Base-by-base conservation (phyloP, 2,888 invertebrate genomes). In the Oscheius onirici region DNA sequence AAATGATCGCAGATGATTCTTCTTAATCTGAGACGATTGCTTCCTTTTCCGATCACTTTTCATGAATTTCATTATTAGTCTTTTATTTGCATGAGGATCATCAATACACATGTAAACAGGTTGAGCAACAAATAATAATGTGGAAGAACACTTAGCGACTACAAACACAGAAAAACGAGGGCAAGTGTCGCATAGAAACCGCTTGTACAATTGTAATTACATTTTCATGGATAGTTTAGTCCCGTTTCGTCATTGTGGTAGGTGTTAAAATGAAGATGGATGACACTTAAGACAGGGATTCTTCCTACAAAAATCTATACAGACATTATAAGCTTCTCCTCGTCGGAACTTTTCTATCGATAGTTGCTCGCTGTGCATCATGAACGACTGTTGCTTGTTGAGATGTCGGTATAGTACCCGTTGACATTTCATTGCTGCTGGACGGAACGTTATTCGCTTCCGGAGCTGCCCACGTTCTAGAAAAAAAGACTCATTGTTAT, bases 51-150 rank as follows among this genome's bases (percentile, higher is more conserved):
- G 15, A 17, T 20, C n/a, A 17, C 1, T 49, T 49, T 15, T 17
- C 15, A 49, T 10, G 10, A 3, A 6, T 3, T 15, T 3, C 22
- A 10, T 49, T 15, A 17, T 20, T 17, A 17, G 49, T 17, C 17
- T 49, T 46, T 49, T 49, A 63, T 46, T 63, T 63, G 26, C 15
- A 20, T 63, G 63, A 63, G 63, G 63, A 63, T 63, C 63, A 63
- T 46, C 15, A 40, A 46, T 49, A 63, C 63, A 63, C 63, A 63
- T 63, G 26, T 49, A 34, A 49, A 49, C 22, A 15, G 26, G n/a
- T 63, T 63, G 63, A 63, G 63, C 63, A 63, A 63, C 49, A 63
- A 49, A 46, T 61, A 26, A 34, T 46, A 26, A 49, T 58, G 28
- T 28, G 46, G 49, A 49, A 49, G 10, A 34, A 3, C 2, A 26